Evolutionary conservation across 30 jellyfish, hydroid and myxozoan species (phyloP), one percentile per base, ranked within the genome.

Genomic region (Chrysaora quinquecirrha): DNA sequence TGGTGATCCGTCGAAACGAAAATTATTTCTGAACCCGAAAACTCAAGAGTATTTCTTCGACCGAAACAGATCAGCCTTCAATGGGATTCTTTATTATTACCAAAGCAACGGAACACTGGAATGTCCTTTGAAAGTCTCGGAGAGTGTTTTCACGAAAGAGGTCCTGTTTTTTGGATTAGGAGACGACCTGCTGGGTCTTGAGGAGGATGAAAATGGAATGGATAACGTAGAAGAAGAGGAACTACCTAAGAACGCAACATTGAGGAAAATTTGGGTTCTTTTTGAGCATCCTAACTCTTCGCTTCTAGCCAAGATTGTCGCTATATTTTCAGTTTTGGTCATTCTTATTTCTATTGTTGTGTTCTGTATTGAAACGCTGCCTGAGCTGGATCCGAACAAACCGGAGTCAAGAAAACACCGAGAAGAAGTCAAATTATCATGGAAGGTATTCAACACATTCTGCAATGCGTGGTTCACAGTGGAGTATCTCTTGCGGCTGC

Each of bases 401-500:
- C 74, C 52, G 22, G 87, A 81, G 19, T 74, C 90, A 0, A 38
- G 9, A 18, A 34, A 47, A 11, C 75, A 72, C 25, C 64, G 72
- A 19, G 66, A 63, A 50, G 69, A 73, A 35, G 87, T 94, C 64
- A 77, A 61, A 50, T 29, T 68, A n/a, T 78, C 97, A 10, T 94
- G 99, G 99, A 32, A 48, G 16, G 56, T 94, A 12, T 32, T 94
- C 22, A 94, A 94, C 76, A 75, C 94, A 0, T 69, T 82, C 29
- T 94, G 99, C 76, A 94, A 94, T 71, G 91, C 38, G 11, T 94
- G 99, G 99, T 94, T 94, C 82, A 94, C 99, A n/a, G 43, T 94
- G 31, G 99, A 94, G 47, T 94, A 78, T 67, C 52, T 88, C 65
- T 62, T 88, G 30, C 87, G 99, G n/a, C 63, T 94, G 68, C 50